Evolutionary conservation across 2,888 invertebrate species (phyloP), one percentile per base, ranked within the genome.

Genomic region (Aleiodes testaceus): DNA sequence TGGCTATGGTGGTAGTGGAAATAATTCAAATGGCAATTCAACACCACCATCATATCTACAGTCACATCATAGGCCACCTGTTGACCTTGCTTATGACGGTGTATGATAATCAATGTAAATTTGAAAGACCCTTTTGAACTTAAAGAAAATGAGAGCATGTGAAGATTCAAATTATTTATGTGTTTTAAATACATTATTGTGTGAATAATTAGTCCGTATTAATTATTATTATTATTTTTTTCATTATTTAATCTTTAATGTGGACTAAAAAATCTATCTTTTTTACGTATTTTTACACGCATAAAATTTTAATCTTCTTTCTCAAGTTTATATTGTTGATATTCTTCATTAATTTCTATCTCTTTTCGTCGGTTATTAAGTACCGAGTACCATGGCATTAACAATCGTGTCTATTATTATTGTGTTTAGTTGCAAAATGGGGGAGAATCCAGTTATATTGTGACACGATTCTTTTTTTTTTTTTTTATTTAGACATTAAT

Each of bases 11-110:
- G 79, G 80, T 63, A 75, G 79, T 73, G 72, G 82, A 16, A 79
- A 80, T 12, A 75, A 74, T 16, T 52, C 73, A 30, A 79, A 82
- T 14, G 82, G 82, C n/a, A 79, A 79, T 66, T 82, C 80, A 64
- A 84, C 84, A 72, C 83, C 86, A 72, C 84, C 86, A 53, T 84
- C 85, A 78, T 86, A 86, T 80, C 85, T 85, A 76, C 83, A 85
- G 69, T 79, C 83, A 44, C 85, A 84, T 78, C 86, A 85, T 74
- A 85, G 85, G 79, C 85, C 86, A 77, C 83, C 86, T 74, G 83
- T 87, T 78, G 86, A 87, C 79, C 84, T 87, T 70, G 83, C 85
- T 72, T 85, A 87, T 78, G 86, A 87, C 74, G 85, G 83, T 75
- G 87, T 87, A 87, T 86, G 87, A 87, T 87, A 87, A 85, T 84